These are phyloP conservation scores for Metopia argyrocephala DNA, from an alignment of 2,888 invertebrate species.

Conservation along the genomic window DNA sequence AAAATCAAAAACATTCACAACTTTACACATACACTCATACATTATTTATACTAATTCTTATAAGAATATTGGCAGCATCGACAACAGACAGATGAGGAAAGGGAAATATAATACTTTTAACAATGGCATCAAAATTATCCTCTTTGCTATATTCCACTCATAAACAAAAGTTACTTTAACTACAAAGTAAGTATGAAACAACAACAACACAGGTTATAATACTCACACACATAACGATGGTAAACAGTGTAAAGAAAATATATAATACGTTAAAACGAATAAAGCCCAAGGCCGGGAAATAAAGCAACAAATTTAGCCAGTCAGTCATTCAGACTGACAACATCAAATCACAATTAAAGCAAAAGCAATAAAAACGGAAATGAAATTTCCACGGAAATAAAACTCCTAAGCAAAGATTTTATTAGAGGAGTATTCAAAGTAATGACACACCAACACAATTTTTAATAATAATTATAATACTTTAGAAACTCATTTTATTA, in stretches of 20 bases:
- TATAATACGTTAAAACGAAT: neutral
- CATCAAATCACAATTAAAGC: constrained; percentile 56
- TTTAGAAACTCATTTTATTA: too few species aligned
- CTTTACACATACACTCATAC: neutral
- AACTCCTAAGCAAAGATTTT: constrained; percentile 23
- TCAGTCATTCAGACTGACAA: constrained; percentile 16
- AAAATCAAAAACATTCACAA: neutral
- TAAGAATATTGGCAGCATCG: constrained; percentile 32
- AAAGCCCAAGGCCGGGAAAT: neutral
- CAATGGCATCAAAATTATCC: constrained; percentile 25
- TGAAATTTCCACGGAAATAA: constrained; percentile 55
- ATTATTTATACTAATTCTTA: neutral
- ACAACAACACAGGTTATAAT: constrained; percentile 14
- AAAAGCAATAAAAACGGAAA: constrained; percentile 58
- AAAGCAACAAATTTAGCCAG: constrained; percentile 23
- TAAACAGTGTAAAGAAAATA: neutral
- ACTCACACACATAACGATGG: neutral
- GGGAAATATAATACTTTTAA: constrained; percentile 2
- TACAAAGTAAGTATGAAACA: constrained; percentile 17
- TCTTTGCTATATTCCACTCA: constrained; percentile 20
- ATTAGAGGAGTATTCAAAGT: neutral
- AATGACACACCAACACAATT: constrained; percentile 3
- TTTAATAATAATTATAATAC: too few species aligned
- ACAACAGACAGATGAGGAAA: neutral
- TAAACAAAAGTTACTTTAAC: constrained; percentile 39